Base-by-base conservation (phyloP, 2,113 vertebrate species). In the Mus spicilegus region DNA sequence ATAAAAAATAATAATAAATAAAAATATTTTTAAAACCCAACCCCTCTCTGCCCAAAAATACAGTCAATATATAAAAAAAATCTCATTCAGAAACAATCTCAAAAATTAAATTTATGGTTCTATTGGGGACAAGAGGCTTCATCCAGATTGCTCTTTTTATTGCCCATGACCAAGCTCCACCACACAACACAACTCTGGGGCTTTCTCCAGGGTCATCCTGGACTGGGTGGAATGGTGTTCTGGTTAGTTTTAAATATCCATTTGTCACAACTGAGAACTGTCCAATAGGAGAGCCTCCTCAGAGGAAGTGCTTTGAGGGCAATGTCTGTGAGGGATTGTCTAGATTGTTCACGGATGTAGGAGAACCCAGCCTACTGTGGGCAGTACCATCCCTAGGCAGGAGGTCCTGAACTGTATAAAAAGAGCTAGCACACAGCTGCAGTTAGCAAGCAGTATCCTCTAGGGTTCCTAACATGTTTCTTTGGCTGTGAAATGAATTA, bases 91-190 rank as follows among this genome's bases (percentile, higher is more conserved):
- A 93, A 95, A 90, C 85, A 46, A n/a, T 69, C n/a, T 82, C 65
- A 77, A 90, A 95, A 92, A 81, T 77, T 85, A 73, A 92, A 77
- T 63, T 5, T 51, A 65, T 81, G 65, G 46, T 82, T 49, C 69
- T 58, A 46, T 33, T 33, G 8, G 20, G 42, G 51, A 78, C 11
- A 70, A 9, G n/a, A 84, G 20, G 61, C 51, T 54, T n/a, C 33
- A 72, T 42, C 5, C 49, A 49, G 28, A 63, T 20, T 28, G 36
- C 16, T 89, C 22, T 78, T 67, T 65, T 36, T 94, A 70, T 28
- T 26, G 12, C 22, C 42, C 49, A 16, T 4, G 4, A 54, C 49
- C 17, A 89, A 42, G 58, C n/a, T 39, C 51, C 49, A 42, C 54
- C 42, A 69, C 33, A 69, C 7, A 11, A 30, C 42, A 42, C 67